phyloP scores from a whole-genome alignment of 2,797 vertebrate species.

The Neopelma chrysocephalum region DNA sequence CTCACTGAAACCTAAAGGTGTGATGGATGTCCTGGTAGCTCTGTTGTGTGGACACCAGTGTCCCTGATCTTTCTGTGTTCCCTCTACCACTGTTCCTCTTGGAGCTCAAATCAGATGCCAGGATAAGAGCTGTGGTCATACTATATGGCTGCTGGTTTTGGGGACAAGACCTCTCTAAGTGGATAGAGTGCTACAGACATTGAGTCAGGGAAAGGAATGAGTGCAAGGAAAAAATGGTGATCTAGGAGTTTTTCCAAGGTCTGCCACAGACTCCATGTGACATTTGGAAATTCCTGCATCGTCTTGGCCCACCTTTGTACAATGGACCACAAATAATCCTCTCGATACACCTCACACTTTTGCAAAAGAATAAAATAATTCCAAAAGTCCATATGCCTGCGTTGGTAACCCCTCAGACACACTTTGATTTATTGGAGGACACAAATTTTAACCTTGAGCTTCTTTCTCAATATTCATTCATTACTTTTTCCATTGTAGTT shows the following conservation, averaged over 20 bases:
- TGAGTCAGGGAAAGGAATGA: neutral
- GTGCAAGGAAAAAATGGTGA: neutral
- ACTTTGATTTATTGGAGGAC: slow-evolving; percentile 10
- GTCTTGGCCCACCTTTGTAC: neutral
- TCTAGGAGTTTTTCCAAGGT: neutral
- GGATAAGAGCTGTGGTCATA: neutral
- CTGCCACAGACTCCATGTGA: neutral
- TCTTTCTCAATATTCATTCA: slow-evolving; percentile 30
- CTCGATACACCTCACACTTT: neutral
- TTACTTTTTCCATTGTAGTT: slow-evolving; percentile 50
- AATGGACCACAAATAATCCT: neutral
- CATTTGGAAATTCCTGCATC: neutral
- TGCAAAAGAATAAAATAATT: neutral
- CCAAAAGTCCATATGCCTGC: neutral
- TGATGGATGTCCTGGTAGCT: neutral
- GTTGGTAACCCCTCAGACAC: neutral
- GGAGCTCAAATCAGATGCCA: neutral
- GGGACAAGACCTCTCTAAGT: neutral
- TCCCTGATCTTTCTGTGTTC: neutral
- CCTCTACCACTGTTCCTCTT: neutral
- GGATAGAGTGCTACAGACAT: neutral
- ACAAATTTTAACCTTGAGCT: slow-evolving; percentile 39
- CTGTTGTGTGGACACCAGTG: neutral
- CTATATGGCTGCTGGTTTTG: accelerated
- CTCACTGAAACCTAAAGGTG: neutral